These are phyloP conservation scores for Copidosoma floridanum DNA, from an alignment of 1,140 invertebrate genomes.

Conservation along the genomic window DNA sequence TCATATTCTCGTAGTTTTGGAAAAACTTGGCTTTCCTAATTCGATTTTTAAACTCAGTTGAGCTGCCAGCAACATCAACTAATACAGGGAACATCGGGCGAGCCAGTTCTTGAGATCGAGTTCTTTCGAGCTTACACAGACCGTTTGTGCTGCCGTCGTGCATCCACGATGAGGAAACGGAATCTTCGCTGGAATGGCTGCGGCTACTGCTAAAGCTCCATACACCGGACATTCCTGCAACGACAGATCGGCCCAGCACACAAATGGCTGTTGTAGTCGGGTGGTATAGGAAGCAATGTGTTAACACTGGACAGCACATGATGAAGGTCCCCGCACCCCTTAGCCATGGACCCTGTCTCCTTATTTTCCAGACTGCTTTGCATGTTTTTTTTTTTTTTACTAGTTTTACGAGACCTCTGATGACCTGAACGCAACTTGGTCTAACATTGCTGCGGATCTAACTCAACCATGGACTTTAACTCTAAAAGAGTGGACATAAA, in stretches of 20 bases:
- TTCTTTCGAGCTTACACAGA: constrained; percentile 3
- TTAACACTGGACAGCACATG: no score
- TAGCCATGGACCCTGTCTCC: background rate
- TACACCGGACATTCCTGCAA: constrained; percentile 26
- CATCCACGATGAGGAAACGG: background rate
- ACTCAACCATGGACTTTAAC: no score
- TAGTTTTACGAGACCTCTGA: background rate
- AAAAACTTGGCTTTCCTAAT: no score
- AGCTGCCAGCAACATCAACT: background rate
- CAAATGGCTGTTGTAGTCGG: no score
- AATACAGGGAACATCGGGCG: constrained; percentile 2
- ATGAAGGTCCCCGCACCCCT: constrained; percentile 15
- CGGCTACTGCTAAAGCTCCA: constrained; percentile 20
- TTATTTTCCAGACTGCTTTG: no score
- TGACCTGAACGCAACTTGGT: background rate
- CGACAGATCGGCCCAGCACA: constrained; percentile 15
- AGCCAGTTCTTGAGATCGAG: constrained; percentile 1
- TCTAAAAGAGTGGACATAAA: background rate
- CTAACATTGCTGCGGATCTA: no score
- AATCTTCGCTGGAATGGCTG: constrained; percentile 1
- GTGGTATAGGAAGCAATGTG: no score
- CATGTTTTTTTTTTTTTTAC: background rate
- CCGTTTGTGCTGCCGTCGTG: background rate
- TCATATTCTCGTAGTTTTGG: no score
- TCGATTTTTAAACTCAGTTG: no score